phyloP scores from a whole-genome alignment of 1,140 invertebrate genomes.

The Caerostris extrusa region DNA sequence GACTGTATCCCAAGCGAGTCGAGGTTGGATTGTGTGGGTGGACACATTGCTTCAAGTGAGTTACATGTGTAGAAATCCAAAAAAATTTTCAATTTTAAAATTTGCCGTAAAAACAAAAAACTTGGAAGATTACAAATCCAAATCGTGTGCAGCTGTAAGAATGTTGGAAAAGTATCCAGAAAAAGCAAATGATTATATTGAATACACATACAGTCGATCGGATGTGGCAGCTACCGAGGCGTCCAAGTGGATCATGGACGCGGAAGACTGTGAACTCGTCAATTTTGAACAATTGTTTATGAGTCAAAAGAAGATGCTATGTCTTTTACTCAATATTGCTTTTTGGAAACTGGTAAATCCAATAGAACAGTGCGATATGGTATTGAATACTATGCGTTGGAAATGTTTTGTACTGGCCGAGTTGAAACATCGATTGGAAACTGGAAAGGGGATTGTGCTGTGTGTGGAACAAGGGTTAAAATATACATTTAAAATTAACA shows the following conservation, averaged over 20 bases:
- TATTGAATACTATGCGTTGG: not conserved
- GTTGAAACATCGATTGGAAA: not conserved
- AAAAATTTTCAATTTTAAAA: slow-evolving; percentile 15
- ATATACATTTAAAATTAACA: not conserved
- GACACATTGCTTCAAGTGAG: not conserved
- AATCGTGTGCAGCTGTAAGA: not conserved
- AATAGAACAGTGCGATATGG: not conserved
- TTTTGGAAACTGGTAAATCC: slow-evolving; percentile 36
- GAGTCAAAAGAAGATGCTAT: slow-evolving; percentile 9
- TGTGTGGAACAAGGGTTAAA: not conserved
- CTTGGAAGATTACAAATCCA: not conserved
- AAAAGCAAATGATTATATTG: slow-evolving; percentile 12
- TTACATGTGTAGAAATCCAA: slow-evolving; percentile 51
- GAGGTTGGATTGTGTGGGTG: slow-evolving; percentile 59
- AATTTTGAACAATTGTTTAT: slow-evolving; percentile 54
- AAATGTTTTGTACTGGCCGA: not conserved
- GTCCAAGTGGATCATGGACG: not conserved
- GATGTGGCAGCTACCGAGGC: slow-evolving; percentile 14
- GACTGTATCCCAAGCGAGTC: not conserved
- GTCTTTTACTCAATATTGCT: slow-evolving; percentile 12
- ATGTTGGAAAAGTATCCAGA: slow-evolving; percentile 43
- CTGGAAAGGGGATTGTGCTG: not conserved
- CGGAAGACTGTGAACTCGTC: slow-evolving; percentile 20
- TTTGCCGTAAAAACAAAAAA: slow-evolving; percentile 22
- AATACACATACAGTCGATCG: slow-evolving; percentile 39